Conservation (phyloP, 92 coral and sea anemone species). For the Nematostella vectensis region DNA sequence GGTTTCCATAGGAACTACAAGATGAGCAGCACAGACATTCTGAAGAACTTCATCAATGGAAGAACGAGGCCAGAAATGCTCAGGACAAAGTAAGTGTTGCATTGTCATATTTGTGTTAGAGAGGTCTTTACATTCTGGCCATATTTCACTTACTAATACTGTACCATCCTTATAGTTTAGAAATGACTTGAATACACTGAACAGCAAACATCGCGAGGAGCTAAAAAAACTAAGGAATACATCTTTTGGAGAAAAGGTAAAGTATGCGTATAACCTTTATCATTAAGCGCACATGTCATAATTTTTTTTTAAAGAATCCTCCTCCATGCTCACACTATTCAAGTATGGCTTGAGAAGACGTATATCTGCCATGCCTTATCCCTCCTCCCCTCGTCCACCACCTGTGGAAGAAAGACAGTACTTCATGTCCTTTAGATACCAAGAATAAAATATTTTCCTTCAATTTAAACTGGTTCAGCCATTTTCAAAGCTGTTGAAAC, state of each 20-base stretch:
- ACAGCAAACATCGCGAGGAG: slow-evolving; percentile 57
- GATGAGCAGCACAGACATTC: slow-evolving; percentile 44
- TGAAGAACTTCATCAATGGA: slow-evolving; percentile 52
- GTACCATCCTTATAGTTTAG: too few species aligned
- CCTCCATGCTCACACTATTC: too few species aligned
- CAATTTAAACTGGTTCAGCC: background rate
- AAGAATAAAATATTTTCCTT: background rate
- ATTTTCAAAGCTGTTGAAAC: background rate
- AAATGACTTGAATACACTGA: slow-evolving; percentile 47
- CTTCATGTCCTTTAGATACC: background rate
- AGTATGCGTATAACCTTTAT: too few species aligned
- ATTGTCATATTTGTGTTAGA: too few species aligned
- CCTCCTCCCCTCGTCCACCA: too few species aligned
- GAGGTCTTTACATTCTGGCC: too few species aligned
- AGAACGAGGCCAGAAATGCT: slow-evolving; percentile 55
- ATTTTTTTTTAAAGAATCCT: too few species aligned
- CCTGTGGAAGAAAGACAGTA: too few species aligned
- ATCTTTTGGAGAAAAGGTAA: slow-evolving; percentile 39
- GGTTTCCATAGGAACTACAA: slow-evolving; percentile 53
- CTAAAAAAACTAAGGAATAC: slow-evolving; percentile 32
- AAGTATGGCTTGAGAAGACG: too few species aligned
- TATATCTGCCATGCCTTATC: too few species aligned
- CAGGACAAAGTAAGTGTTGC: slow-evolving; percentile 70
- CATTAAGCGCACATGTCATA: too few species aligned
- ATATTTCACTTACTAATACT: too few species aligned